Base-by-base conservation (phyloP, 1,140 invertebrate species). In the Zaprionus ghesquierei region DNA sequence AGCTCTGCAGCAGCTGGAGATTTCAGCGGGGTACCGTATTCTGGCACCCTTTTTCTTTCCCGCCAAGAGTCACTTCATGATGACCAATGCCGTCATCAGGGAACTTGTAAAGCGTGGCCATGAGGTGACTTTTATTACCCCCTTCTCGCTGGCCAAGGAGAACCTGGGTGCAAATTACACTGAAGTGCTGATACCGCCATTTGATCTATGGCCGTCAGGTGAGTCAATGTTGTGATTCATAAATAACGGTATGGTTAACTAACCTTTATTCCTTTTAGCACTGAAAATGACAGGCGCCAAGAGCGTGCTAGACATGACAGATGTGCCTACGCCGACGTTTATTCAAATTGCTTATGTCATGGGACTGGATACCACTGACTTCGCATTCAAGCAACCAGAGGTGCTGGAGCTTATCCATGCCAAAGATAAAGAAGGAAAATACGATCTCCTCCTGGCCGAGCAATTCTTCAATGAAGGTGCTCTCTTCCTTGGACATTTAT, bases 361-460 rank as follows among this genome's bases (percentile, higher is more conserved):
- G 51, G 92, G 91, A 0, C 5, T 77, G 0, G 35, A 56, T 6
- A 84, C 66, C 15, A 92, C 90, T 0, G 90, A 92, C 23, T 81
- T 90, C 51, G 90, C 85, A 0, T 82, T 93, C 5, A 79, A 90
- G 5, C 86, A 92, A 25, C 81, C 90, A 0, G 76, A 77, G 56
- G 62, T 93, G 0, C 78, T 92, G 79, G 64, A 84, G 0, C 59
- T 93, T 1, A 81, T 93, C 12, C 73, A 91, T 31, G 80, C 72
- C 18, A 73, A 73, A 15, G 65, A 92, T 15, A 90, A 89, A 5
- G 65, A 84, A 1, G 76, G 89, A 8, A 82, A 92, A 49, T 93
- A 91, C 55, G 93, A 93, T 89, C 54, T 93, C 0, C 73, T 93
- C 0, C 65, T 93, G 41, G 75, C 82, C 0, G 92, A 93, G 38